phyloP scores from a whole-genome alignment of 2,113 vertebrate species.

The Xerus inauris region DNA sequence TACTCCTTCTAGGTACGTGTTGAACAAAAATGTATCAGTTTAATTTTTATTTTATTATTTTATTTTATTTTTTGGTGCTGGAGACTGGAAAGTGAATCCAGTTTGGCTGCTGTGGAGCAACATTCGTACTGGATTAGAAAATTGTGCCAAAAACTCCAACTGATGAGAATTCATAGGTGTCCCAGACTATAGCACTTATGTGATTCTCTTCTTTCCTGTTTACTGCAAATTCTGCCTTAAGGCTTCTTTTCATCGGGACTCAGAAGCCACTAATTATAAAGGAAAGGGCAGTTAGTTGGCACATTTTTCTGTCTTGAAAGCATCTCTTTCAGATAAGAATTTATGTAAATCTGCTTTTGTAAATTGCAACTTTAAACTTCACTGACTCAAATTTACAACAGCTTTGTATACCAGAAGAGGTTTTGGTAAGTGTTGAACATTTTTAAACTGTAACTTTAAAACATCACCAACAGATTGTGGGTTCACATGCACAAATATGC shows the following conservation, averaged over 20 bases:
- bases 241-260: conserved; percentile 80
- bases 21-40: conserved; percentile 66
- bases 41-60: not conserved
- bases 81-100: conserved; percentile 46
- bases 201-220: conserved; percentile 74
- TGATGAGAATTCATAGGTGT: conserved; percentile 75
- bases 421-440: conserved; percentile 89
- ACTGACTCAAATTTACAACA: conserved; percentile 86
- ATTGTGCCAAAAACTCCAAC: conserved; percentile 73
- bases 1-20: conserved; percentile 66
- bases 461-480: conserved; percentile 77
- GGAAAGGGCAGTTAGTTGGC: conserved; percentile 80
- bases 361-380: conserved; percentile 87
- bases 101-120: conserved; percentile 23
- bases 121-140: conserved; percentile 73
- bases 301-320: conserved; percentile 83
- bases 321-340: conserved; percentile 79
- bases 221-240: conserved; percentile 83
- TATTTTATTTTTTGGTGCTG: conserved; percentile 72
- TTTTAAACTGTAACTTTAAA: conserved; percentile 86
- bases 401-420: conserved; percentile 88
- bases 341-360: conserved; percentile 87
- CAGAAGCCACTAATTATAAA: conserved; percentile 81
- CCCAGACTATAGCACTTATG: conserved; percentile 57
- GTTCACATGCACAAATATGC: conserved; percentile 55